These are phyloP conservation scores for Lysiphlebus fabarum DNA, from an alignment of 1,140 invertebrate species.

Conservation along the genomic window DNA sequence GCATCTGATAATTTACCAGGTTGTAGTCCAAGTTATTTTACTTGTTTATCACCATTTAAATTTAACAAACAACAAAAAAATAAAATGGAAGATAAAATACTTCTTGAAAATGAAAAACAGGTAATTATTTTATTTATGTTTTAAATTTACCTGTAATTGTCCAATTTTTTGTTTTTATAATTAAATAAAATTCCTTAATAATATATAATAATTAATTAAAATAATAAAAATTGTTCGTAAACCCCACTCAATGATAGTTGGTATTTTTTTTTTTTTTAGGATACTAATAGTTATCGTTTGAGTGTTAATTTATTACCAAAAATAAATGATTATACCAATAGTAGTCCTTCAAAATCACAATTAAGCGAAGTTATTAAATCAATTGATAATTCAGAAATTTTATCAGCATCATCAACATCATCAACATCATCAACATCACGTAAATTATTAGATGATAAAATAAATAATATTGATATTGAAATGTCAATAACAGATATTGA, in stretches of 20 bases:
- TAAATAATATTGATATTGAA: neutral
- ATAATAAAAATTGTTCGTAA: too few relatives aligned
- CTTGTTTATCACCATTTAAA: conserved; percentile 22
- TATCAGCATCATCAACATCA: conserved; percentile 25
- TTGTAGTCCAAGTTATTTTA: conserved; percentile 27
- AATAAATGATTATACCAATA: neutral
- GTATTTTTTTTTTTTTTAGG: conserved; percentile 23
- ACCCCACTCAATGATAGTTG: neutral
- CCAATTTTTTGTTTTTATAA: too few relatives aligned
- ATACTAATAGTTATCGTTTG: conserved; percentile 20
- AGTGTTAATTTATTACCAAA: conserved; percentile 19
- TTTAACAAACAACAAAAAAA: conserved; percentile 7
- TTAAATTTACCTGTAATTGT: neutral
- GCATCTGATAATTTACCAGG: conserved; percentile 24
- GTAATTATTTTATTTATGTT: conserved; percentile 24
- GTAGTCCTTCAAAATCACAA: conserved; percentile 32
- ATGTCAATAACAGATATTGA: conserved; percentile 12
- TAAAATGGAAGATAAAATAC: conserved; percentile 32
- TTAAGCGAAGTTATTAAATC: conserved; percentile 34
- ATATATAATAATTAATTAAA: neutral
- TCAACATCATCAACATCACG: conserved; percentile 27
- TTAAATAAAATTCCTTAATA: conserved; percentile 14
- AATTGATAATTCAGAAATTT: conserved; percentile 29
- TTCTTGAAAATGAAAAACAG: conserved; percentile 36
- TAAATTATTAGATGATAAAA: conserved; percentile 1